A percentile compares a stretch with the other conserved stretches of the same genome.
phyloP scores from a whole-genome alignment of 1,140 invertebrate species.

The Capitella teleta region DNA sequence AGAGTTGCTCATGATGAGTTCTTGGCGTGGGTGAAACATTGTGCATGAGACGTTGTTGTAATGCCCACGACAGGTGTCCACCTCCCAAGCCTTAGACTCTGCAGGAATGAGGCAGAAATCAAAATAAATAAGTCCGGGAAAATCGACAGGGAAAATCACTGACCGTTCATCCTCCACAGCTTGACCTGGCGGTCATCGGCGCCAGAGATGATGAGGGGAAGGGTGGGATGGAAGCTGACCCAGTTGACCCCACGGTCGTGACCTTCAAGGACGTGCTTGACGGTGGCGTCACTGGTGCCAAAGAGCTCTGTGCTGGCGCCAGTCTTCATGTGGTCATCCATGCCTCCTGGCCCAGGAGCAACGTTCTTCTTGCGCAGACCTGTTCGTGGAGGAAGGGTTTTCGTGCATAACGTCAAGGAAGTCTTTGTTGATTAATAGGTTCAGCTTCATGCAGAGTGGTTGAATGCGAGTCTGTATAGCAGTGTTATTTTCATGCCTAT shows the following conservation, averaged over 20 bases:
- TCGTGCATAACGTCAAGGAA: too few relatives aligned
- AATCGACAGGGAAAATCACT: constrained; percentile 24
- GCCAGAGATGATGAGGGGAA: constrained; percentile 91
- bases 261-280: constrained; percentile 95
- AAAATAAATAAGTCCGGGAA: background rate
- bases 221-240: constrained; percentile 89
- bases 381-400: too few relatives aligned
- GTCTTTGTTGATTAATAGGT: too few relatives aligned
- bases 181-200: constrained; percentile 97
- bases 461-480: too few relatives aligned
- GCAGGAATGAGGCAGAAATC: constrained; percentile 6
- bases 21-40: constrained; percentile 92
- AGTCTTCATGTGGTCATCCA: constrained; percentile 77
- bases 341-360: constrained; percentile 76
- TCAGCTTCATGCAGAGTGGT: too few relatives aligned
- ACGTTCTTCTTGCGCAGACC: constrained; percentile 94
- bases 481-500: too few relatives aligned
- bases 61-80: constrained; percentile 96
- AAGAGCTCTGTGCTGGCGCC: constrained; percentile 86
- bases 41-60: constrained; percentile 99
- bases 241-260: constrained; percentile 81
- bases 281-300: constrained; percentile 91
- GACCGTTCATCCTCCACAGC: constrained; percentile 97
- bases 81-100: constrained; percentile 81
- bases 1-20: constrained; percentile 91